Evolutionary conservation across 2,113 vertebrate species (phyloP).

Genomic region (Dolichotis patagonum): DNA sequence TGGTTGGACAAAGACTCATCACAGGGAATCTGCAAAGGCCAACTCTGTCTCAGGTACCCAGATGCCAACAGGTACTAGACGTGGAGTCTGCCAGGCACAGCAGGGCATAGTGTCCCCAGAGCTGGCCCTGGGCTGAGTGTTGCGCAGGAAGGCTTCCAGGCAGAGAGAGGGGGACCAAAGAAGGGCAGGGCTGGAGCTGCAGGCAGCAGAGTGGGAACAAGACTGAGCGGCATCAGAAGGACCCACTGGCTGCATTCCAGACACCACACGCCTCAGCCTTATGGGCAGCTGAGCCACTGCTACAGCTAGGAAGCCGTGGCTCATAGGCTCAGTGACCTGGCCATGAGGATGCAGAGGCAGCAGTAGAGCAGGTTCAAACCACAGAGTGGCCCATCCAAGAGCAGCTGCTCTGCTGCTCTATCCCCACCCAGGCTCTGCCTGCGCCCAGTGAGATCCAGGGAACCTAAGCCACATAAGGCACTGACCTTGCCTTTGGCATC

Average conservation of each 20-base stretch:
- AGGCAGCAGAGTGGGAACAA: background rate
- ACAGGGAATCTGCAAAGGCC: background rate
- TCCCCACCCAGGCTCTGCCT: accelerated
- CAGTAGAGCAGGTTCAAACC: background rate
- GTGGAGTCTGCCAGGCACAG: background rate
- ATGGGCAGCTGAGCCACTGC: background rate
- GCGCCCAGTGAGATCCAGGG: accelerated
- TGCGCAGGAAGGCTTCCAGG: background rate
- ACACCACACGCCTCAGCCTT: background rate
- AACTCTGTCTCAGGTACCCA: background rate
- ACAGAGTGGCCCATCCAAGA: accelerated
- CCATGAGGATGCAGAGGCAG: background rate
- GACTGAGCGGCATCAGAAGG: background rate
- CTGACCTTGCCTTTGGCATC: background rate
- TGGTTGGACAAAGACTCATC: background rate
- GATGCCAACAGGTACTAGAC: background rate
- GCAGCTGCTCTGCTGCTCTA: background rate
- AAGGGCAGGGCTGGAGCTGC: too few relatives aligned
- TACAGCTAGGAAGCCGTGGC: background rate
- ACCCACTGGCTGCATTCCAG: background rate
- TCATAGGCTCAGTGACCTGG: background rate
- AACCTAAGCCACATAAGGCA: background rate
- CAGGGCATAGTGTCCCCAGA: background rate
- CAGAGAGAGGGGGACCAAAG: background rate
- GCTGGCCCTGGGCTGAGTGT: background rate